These are phyloP conservation scores for Bothrops jararaca DNA, from an alignment of 2,113 vertebrate genomes.

Conservation along the genomic window DNA sequence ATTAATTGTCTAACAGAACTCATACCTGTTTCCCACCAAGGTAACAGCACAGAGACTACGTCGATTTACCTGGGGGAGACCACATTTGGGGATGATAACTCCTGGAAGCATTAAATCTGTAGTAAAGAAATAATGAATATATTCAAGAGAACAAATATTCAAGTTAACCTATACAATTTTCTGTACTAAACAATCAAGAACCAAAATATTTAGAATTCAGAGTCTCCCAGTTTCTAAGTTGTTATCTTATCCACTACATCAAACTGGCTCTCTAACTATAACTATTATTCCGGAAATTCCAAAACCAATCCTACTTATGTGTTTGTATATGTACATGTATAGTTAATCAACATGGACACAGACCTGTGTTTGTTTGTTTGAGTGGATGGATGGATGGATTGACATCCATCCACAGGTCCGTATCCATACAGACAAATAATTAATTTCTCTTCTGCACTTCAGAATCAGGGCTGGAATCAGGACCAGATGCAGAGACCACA, in stretches of 20 bases:
- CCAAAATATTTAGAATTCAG: background rate
- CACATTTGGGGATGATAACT: conserved; percentile 80
- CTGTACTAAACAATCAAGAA: conserved; percentile 38
- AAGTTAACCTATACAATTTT: conserved; percentile 30
- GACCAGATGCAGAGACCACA: background rate
- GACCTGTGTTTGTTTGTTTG: background rate
- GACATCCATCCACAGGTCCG: background rate
- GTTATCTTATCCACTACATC: background rate
- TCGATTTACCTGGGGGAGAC: conserved; percentile 80
- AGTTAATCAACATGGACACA: background rate
- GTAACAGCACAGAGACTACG: conserved; percentile 83
- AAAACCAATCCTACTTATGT: background rate
- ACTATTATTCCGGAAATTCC: background rate
- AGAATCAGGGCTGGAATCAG: background rate
- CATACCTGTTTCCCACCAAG: conserved; percentile 84
- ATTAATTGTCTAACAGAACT: background rate
- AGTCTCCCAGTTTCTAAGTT: background rate
- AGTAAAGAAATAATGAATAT: conserved; percentile 33
- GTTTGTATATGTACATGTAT: background rate
- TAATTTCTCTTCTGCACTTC: background rate
- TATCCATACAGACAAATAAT: background rate
- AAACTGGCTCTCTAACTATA: background rate
- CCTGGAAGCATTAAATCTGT: conserved; percentile 97
- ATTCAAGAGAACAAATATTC: background rate
- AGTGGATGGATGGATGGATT: too few species aligned